Evolutionary conservation across 2,797 vertebrate genomes (phyloP).

Genomic region (Falco concolor): DNA sequence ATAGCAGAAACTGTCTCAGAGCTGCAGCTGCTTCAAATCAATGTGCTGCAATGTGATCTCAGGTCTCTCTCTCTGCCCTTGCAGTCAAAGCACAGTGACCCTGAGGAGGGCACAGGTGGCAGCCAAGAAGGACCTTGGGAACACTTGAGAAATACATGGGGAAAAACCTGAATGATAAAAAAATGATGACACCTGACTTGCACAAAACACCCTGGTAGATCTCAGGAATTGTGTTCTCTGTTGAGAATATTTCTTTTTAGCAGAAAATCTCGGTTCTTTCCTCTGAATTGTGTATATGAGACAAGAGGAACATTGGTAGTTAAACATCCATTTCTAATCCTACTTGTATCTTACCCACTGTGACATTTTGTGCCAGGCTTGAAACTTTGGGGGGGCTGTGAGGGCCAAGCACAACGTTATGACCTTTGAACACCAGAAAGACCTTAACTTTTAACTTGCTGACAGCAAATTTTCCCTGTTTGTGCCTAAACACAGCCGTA

Average conservation of each 20-base stretch:
- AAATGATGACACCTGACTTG: not conserved
- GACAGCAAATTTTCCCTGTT: not conserved
- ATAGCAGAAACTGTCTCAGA: conserved; percentile 41
- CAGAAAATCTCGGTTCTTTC: not conserved
- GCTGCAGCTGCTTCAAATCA: conserved; percentile 50
- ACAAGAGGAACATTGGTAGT: not conserved
- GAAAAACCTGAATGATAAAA: not conserved
- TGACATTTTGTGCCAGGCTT: not conserved
- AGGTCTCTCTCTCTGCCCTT: not conserved
- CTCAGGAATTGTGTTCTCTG: not conserved
- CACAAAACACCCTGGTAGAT: not conserved
- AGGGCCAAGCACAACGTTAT: not conserved
- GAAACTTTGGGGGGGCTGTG: not conserved
- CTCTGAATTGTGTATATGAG: not conserved
- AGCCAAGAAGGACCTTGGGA: conserved; percentile 11
- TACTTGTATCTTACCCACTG: not conserved
- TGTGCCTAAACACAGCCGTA: not conserved
- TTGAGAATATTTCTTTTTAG: not conserved
- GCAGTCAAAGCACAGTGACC: not conserved
- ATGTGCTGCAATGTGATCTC: not conserved
- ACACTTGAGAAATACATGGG: not conserved
- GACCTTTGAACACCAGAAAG: not conserved
- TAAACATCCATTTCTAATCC: conserved; percentile 9
- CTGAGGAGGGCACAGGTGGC: not conserved
- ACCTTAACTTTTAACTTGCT: not conserved